Evolutionary conservation across 2,888 invertebrate species (phyloP).

Genomic region (Drosophila phalerata): DNA sequence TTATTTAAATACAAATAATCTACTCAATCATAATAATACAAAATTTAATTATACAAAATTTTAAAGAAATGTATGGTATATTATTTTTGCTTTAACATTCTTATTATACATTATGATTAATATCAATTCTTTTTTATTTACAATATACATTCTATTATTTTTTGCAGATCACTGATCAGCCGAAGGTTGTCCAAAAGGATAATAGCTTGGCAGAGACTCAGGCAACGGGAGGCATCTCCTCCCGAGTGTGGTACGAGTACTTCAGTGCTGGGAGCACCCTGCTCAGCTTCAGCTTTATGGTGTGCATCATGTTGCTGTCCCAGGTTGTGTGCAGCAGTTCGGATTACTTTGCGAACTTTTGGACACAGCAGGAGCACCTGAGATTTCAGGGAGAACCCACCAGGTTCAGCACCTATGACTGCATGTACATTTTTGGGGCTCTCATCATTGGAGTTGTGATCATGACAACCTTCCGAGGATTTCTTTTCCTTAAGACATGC

Average conservation of each 20-base stretch:
- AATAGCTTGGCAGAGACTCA: constrained; percentile 82
- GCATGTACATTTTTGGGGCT: constrained; percentile 84
- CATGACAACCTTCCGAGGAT: constrained; percentile 87
- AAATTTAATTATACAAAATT: no score
- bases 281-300: constrained; percentile 85
- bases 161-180: constrained; percentile 51
- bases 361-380: constrained; percentile 86
- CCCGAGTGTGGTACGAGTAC: constrained; percentile 85
- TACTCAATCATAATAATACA: no score
- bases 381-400: constrained; percentile 78
- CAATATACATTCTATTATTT: no score
- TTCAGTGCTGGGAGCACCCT: constrained; percentile 86
- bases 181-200: constrained; percentile 59
- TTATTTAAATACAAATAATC: no score
- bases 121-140: no score
- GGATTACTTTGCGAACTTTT: constrained; percentile 89
- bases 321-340: constrained; percentile 87
- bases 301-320: constrained; percentile 86
- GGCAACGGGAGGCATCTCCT: constrained; percentile 84
- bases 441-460: constrained; percentile 84
- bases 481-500: constrained; percentile 90
- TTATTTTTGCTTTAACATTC: no score
- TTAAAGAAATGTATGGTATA: no score
- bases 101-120: no score
- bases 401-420: constrained; percentile 80